Conservation (phyloP, 2,113 vertebrate species). For the Ammodytes marinus region DNA sequence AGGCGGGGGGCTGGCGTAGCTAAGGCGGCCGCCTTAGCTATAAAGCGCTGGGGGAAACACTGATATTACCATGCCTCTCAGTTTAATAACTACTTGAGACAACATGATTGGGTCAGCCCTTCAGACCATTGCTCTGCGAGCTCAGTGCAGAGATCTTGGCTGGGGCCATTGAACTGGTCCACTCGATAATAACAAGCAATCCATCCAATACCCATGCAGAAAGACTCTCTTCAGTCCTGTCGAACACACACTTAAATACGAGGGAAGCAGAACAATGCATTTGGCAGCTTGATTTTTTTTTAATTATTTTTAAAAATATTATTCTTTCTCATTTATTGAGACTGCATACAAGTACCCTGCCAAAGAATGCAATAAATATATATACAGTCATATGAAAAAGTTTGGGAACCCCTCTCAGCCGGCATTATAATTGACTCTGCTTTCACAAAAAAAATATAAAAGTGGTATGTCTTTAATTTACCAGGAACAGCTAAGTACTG, state of each 20-base stretch:
- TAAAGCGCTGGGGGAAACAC: too few species aligned
- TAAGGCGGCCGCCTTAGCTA: too few species aligned
- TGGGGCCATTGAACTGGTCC: not conserved
- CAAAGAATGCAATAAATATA: too few species aligned
- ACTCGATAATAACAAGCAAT: conserved; percentile 23
- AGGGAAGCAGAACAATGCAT: conserved; percentile 3
- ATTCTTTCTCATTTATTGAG: conserved; percentile 12
- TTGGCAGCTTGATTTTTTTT: not conserved
- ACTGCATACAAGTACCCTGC: too few species aligned
- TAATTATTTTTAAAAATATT: not conserved
- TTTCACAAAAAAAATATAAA: too few species aligned
- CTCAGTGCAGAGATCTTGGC: not conserved
- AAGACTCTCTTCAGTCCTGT: conserved; percentile 7
- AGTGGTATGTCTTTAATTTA: too few species aligned
- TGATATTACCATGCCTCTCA: not conserved
- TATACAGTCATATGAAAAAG: too few species aligned
- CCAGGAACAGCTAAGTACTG: too few species aligned
- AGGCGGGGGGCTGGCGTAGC: too few species aligned
- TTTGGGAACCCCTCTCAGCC: too few species aligned
- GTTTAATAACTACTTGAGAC: conserved; percentile 12
- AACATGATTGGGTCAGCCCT: not conserved
- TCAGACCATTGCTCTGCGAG: conserved; percentile 11
- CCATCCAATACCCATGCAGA: conserved; percentile 20
- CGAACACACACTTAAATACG: not conserved
- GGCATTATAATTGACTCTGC: too few species aligned